A percentile compares a stretch with the other conserved stretches of the same genome.
Conservation (phyloP, 2,888 invertebrate genomes). For the Diplolepis rosae region DNA sequence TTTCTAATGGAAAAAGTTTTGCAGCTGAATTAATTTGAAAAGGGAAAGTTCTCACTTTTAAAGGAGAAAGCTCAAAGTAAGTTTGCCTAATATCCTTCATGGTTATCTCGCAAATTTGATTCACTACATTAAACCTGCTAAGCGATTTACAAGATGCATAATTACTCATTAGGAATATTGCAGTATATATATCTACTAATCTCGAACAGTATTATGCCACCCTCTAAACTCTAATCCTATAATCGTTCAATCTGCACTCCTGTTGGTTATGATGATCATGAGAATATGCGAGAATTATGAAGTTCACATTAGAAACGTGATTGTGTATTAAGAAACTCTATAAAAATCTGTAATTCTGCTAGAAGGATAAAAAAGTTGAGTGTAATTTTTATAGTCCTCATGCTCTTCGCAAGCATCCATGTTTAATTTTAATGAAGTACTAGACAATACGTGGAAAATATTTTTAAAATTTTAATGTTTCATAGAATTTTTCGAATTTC, state of each 20-base stretch:
- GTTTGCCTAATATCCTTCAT: not conserved
- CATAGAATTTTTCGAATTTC: no score
- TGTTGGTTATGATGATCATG: not conserved
- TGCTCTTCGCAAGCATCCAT: no score
- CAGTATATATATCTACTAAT: not conserved
- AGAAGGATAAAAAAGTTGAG: not conserved
- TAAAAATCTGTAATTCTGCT: not conserved
- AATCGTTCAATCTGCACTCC: not conserved
- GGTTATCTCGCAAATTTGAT: not conserved
- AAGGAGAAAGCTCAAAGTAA: not conserved
- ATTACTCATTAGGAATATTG: slow-evolving; percentile 1
- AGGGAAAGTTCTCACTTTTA: not conserved
- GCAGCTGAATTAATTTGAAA: not conserved
- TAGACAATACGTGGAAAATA: no score
- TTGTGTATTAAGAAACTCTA: not conserved
- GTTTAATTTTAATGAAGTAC: no score
- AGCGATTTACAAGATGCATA: not conserved
- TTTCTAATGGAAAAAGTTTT: not conserved
- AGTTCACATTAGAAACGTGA: not conserved
- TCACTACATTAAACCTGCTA: not conserved
- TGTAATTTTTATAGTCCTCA: not conserved
- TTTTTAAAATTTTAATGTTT: no score
- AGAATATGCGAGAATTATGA: not conserved
- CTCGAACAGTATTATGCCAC: not conserved
- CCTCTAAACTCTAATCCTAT: not conserved